phyloP scores from a whole-genome alignment of 2,888 invertebrate genomes.

The Parochlus steinenii region DNA sequence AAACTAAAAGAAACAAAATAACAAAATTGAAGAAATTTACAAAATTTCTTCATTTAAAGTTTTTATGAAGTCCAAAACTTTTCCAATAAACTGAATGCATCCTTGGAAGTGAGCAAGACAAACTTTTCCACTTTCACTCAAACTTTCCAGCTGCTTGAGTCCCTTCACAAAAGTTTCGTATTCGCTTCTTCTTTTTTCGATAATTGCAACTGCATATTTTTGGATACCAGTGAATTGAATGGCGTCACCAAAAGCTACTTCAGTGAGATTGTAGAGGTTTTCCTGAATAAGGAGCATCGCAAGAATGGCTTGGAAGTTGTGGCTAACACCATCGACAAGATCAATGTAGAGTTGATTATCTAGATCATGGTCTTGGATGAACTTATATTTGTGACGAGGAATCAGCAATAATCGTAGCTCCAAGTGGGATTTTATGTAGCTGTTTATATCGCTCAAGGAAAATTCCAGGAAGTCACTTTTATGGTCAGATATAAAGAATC shows the following conservation, averaged over 20 bases:
- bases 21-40: background rate
- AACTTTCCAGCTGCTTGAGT: slow-evolving; percentile 15
- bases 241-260: slow-evolving; percentile 26
- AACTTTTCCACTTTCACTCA: slow-evolving; percentile 18
- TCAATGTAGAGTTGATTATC: slow-evolving; percentile 45
- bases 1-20: slow-evolving; percentile 6
- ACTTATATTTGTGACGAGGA: slow-evolving; percentile 42
- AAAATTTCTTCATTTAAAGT: background rate
- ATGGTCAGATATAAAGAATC: slow-evolving; percentile 58
- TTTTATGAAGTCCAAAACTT: slow-evolving; percentile 8
- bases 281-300: slow-evolving; percentile 25
- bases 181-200: slow-evolving; percentile 22
- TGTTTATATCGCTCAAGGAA: slow-evolving; percentile 35
- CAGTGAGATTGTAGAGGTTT: slow-evolving; percentile 23
- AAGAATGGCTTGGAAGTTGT: slow-evolving; percentile 36
- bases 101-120: slow-evolving; percentile 17
- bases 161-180: slow-evolving; percentile 18
- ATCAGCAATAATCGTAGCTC: slow-evolving; percentile 21
- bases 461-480: slow-evolving; percentile 48
- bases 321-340: slow-evolving; percentile 43
- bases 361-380: slow-evolving; percentile 43
- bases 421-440: slow-evolving; percentile 25
- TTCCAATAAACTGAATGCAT: slow-evolving; percentile 13
- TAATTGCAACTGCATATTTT: slow-evolving; percentile 18
- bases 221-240: slow-evolving; percentile 16